Evolutionary conservation across 2,888 invertebrate species (phyloP).

Genomic region (Drosophila koepferae): DNA sequence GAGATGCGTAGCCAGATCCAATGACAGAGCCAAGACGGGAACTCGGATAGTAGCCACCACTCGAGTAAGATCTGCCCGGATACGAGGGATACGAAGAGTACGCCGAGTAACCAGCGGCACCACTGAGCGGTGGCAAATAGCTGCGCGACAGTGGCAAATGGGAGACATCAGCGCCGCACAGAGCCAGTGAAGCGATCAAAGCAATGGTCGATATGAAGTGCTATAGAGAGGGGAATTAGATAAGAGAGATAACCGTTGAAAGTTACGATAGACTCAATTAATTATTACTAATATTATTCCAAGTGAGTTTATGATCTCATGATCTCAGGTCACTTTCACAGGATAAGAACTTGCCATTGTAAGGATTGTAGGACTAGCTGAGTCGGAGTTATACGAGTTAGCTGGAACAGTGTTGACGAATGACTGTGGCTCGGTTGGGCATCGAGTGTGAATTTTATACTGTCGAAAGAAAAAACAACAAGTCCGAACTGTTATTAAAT

Average conservation of each 20-base stretch:
- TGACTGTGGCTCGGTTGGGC: constrained; percentile 54
- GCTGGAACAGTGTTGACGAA: constrained; percentile 39
- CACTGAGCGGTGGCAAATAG: constrained; percentile 74
- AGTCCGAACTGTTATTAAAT: constrained; percentile 45
- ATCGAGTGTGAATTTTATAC: constrained; percentile 59
- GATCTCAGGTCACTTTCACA: background rate
- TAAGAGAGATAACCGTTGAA: background rate
- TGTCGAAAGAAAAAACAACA: constrained; percentile 35
- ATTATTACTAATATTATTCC: background rate
- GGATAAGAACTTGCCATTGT: constrained; percentile 39
- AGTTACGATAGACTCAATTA: no score
- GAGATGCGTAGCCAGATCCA: constrained; percentile 20
- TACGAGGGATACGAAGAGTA: constrained; percentile 46
- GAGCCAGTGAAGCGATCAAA: constrained; percentile 60
- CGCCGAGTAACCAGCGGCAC: constrained; percentile 42
- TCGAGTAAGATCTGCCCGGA: background rate
- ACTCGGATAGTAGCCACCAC: background rate
- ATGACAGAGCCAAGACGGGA: constrained; percentile 17
- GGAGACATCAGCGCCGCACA: constrained; percentile 75
- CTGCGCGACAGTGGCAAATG: constrained; percentile 68
- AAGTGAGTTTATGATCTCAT: background rate
- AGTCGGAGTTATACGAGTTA: constrained; percentile 16
- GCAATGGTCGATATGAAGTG: constrained; percentile 52
- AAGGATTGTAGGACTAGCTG: background rate
- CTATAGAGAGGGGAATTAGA: constrained; percentile 37